A percentile compares a stretch with the other conserved stretches of the same genome.
These are phyloP conservation scores for Oreohelix idahoensis DNA, from an alignment of 1,140 invertebrate species.

Conservation along the genomic window DNA sequence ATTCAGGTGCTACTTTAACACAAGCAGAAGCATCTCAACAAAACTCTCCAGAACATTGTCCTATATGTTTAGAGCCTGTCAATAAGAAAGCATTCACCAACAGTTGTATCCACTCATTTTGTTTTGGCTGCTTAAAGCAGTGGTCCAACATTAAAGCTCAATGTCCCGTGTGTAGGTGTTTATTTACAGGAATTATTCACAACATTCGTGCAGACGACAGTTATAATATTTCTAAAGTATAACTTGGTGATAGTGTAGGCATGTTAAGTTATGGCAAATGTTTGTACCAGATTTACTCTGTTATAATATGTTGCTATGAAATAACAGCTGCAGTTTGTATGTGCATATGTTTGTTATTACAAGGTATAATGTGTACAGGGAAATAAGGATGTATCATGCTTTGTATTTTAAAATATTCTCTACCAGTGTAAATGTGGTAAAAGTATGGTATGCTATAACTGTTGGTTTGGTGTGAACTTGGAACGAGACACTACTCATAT, in stretches of 20 bases:
- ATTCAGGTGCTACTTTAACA: not conserved
- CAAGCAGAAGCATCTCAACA: constrained; percentile 42
- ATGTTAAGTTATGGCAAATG: too few species aligned
- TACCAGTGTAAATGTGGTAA: too few species aligned
- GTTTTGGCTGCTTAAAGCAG: constrained; percentile 90
- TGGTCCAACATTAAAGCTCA: constrained; percentile 96
- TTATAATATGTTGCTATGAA: too few species aligned
- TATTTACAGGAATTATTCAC: constrained; percentile 91
- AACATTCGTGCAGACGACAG: constrained; percentile 89
- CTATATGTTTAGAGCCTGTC: constrained; percentile 90
- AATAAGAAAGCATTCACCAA: constrained; percentile 92
- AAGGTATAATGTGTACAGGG: too few species aligned
- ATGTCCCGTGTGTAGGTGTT: constrained; percentile 94
- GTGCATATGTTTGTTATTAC: too few species aligned
- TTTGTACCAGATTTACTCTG: too few species aligned
- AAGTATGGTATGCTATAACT: too few species aligned
- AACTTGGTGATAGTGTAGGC: not conserved
- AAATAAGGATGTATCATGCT: too few species aligned
- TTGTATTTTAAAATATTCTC: too few species aligned
- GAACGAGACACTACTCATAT: too few species aligned
- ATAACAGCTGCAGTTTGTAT: too few species aligned
- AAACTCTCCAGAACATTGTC: constrained; percentile 81
- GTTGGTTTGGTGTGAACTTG: too few species aligned
- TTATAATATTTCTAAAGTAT: constrained; percentile 78
- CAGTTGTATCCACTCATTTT: constrained; percentile 93